Evolutionary conservation across 2,797 vertebrate genomes (phyloP).

Genomic region (Gallirallus australis): DNA sequence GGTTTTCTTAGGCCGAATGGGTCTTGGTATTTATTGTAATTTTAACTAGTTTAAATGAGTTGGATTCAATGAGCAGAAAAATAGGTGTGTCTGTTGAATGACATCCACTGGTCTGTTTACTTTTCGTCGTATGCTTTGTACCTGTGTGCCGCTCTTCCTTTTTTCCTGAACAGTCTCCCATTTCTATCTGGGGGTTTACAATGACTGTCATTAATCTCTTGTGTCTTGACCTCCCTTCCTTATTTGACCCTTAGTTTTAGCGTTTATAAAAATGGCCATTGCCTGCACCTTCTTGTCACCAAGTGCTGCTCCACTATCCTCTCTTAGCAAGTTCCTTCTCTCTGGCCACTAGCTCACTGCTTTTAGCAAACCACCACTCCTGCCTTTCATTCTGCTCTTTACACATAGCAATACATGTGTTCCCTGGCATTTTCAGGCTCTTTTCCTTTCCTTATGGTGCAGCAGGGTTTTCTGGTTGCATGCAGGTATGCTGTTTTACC

Average conservation of each 20-base stretch:
- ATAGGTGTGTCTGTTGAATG: not conserved
- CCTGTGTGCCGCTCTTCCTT: not conserved
- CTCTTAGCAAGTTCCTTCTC: not conserved
- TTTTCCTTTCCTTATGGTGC: fast-evolving
- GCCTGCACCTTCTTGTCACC: not conserved
- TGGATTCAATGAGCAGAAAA: slow-evolving; percentile 17
- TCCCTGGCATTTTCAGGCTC: not conserved
- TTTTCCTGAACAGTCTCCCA: not conserved
- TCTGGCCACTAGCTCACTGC: not conserved
- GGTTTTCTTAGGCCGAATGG: slow-evolving; percentile 6
- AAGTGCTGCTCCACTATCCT: not conserved
- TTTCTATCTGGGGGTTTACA: not conserved
- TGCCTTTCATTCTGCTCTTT: not conserved
- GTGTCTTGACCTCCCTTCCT: not conserved
- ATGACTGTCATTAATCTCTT: not conserved
- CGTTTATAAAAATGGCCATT: not conserved
- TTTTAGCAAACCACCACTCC: not conserved
- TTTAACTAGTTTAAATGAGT: not conserved
- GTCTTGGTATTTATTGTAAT: not conserved
- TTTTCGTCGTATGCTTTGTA: not conserved
- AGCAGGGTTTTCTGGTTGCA: not conserved
- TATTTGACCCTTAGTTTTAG: not conserved
- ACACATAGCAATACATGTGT: not conserved
- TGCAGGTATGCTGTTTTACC: not conserved
- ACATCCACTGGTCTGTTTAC: not conserved